A percentile compares a stretch with the other conserved stretches of the same genome.
Evolutionary conservation across 2,113 vertebrate genomes (phyloP).

Genomic region (Diadophis punctatus): DNA sequence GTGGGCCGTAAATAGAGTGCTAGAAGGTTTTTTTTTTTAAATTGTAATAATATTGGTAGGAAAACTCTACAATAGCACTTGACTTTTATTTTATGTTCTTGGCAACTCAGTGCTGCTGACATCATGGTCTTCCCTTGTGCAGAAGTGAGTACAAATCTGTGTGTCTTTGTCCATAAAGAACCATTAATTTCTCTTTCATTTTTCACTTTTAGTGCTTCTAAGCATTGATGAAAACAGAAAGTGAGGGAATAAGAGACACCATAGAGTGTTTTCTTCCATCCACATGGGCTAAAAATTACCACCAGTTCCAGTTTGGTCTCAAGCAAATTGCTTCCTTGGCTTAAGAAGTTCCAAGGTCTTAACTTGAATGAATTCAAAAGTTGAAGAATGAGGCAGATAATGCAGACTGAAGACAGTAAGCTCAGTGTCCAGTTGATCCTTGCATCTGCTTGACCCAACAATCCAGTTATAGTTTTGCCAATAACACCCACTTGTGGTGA

Average conservation of each 20-base stretch:
- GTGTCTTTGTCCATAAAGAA: conserved; percentile 8
- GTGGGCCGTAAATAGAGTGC: neutral
- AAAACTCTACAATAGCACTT: neutral
- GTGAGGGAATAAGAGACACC: neutral
- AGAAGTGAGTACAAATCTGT: neutral
- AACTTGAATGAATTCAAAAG: neutral
- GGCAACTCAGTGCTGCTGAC: neutral
- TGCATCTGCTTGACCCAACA: conserved; percentile 44
- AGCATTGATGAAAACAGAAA: neutral
- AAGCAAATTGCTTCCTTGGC: conserved; percentile 23
- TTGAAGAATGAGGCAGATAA: conserved; percentile 52
- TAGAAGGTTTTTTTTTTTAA: neutral
- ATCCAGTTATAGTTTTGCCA: conserved; percentile 5
- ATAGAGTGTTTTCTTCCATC: neutral
- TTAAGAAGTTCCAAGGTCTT: conserved; percentile 14
- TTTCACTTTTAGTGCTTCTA: conserved; percentile 30
- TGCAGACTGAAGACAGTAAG: conserved; percentile 48
- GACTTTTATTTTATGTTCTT: neutral
- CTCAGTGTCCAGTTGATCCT: conserved; percentile 53
- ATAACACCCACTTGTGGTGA: conserved; percentile 35
- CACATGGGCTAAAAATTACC: conserved; percentile 18
- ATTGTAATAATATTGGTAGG: neutral
- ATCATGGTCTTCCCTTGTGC: conserved; percentile 1
- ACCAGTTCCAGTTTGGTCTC: conserved; percentile 30
- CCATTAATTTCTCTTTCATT: conserved; percentile 29